phyloP scores from a whole-genome alignment of 2,797 vertebrate species.

The Poecilia gillii region DNA sequence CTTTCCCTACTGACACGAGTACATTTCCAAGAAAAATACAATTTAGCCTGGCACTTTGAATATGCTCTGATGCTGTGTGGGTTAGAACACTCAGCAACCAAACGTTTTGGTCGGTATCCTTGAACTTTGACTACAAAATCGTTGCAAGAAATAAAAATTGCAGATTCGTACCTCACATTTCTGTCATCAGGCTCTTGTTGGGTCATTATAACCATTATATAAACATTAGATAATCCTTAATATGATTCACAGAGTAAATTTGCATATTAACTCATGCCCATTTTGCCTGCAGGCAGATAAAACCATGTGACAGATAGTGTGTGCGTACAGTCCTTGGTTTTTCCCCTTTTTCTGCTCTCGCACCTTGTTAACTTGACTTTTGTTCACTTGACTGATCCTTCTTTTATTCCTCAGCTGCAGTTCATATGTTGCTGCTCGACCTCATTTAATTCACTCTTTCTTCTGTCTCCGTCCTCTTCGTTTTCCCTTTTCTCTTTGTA shows the following conservation, averaged over 20 bases:
- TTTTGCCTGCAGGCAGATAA: slow-evolving; percentile 29
- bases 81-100: too few species aligned
- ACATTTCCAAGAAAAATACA: too few species aligned
- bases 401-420: slow-evolving; percentile 61
- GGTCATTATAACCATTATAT: not conserved
- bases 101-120: too few species aligned
- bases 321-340: slow-evolving; percentile 70
- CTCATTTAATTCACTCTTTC: slow-evolving; percentile 64
- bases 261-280: not conserved
- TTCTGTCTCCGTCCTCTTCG: slow-evolving; percentile 49
- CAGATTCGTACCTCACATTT: not conserved
- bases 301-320: slow-evolving; percentile 31
- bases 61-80: too few species aligned
- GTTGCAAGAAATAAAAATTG: too few species aligned
- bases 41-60: too few species aligned
- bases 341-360: slow-evolving; percentile 26
- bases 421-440: slow-evolving; percentile 58
- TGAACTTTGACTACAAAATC: too few species aligned
- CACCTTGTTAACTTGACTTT: slow-evolving; percentile 67
- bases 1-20: too few species aligned
- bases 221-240: not conserved
- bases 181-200: not conserved
- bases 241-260: slow-evolving; percentile 5
- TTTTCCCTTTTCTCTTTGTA: slow-evolving; percentile 35
- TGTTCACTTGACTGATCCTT: slow-evolving; percentile 59